Base-by-base conservation (phyloP, 2,797 vertebrate species). In the Pteronotus mesoamericanus region DNA sequence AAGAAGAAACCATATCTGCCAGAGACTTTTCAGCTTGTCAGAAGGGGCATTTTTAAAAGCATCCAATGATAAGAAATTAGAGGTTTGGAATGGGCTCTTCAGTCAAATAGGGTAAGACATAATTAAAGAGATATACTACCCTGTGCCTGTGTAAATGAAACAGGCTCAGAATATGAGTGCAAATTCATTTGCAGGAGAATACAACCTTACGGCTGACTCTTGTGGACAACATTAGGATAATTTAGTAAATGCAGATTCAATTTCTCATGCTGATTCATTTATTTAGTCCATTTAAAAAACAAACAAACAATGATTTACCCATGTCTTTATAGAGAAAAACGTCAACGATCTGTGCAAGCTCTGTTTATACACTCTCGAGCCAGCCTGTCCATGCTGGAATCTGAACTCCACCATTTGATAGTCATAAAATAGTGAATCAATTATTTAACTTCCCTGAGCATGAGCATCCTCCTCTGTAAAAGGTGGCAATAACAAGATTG, bases 1-100 rank as follows among this genome's bases (percentile, higher is more conserved):
- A 51, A 68, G 96, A 98, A 88, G 46, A 39, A 8, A 22, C 44
- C 48, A 89, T 42, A 68, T 96, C 82, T 94, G 66, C 91, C 89
- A 97, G 74, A 84, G 48, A 94, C 32, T 1, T 89, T 94, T 97
- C 61, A 86, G 39, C 22, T 12, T n/a, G 32, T 94, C 26, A 82
- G 26, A 80, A 57, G 18, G 48, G 18, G 32, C 78, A 42, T n/a
- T 78, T 46, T 46, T 10, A 34, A 32, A 82, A 91, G 21, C 69
- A 8, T 10, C 0, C 48, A 69, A 0, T 24, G 10, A 18, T 21
- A n/a, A 96, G n/a, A 19, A 72, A 71, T 84, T 37, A 68, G 19
- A 91, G 32, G 9, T 11, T 55, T 80, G 18, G 2, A 61, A 78
- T 19, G 3, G 83, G 4, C 69, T 46, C 8, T 61, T 51, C 32